Base-by-base conservation (phyloP, 2,113 vertebrate species). In the Conger conger region DNA sequence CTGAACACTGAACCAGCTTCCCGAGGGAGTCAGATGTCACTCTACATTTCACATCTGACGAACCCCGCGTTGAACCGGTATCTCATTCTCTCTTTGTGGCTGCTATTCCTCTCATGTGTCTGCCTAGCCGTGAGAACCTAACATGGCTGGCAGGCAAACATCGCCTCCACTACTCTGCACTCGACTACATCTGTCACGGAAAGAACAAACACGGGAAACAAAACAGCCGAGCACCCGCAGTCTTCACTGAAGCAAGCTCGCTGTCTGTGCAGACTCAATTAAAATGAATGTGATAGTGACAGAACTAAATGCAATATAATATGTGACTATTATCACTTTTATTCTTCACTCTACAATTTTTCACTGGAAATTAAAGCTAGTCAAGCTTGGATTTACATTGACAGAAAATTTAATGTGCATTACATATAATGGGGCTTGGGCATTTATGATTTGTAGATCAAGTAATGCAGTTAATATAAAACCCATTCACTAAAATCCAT, bases 41-140 rank as follows among this genome's bases (percentile, higher is more conserved):
- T 30, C 35, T 76, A 77, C 40, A 57, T 40, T 81, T 57, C 20
- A 83, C 80, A 42, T 79, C 82, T 82, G 68, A 83, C 82, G 78
- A 45, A 73, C 84, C 63, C 45, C 2, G 18, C 20, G 17, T 36
- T 37, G 33, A 36, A 36, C 35, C 20, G 68, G 9, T n/a, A 1
- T 73, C 27, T 11, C n/a, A 73, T 0, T 9, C n/a, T 33, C 15
- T 30, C 27, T n/a, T 2, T 30, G n/a, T 73, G 68, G 68, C 23
- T 33, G 8, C n/a, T 73, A 5, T 73, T 33, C 68, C n/a, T 33
- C 27, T 1, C n/a, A 33, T n/a, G 1, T 13, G n/a, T n/a, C 27
- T 30, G 68, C 68, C 1, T 3, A 16, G 54, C 54, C 18, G 54
- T 57, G 54, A 57, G 54, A 57, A 57, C 54, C 8, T 16, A 57